These are phyloP conservation scores for Pseudorhombus dupliciocellatus DNA, from an alignment of 2,113 vertebrate species.

Conservation along the genomic window DNA sequence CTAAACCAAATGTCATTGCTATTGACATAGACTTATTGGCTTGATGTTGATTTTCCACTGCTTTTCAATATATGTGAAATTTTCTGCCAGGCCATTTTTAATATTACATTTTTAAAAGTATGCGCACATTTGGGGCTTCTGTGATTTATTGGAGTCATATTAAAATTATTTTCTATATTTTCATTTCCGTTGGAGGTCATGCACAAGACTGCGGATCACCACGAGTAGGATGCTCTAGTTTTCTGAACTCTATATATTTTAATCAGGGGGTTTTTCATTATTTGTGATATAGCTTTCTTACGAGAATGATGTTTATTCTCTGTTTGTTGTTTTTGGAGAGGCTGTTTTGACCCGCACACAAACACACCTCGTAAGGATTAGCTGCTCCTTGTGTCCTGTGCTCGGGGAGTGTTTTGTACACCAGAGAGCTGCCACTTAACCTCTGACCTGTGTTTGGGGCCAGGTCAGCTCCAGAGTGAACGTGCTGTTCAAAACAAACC, in stretches of 20 bases:
- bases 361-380: neutral
- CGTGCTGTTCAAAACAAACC: slow-evolving; percentile 64
- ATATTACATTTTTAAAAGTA: slow-evolving; percentile 64
- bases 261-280: slow-evolving; percentile 1
- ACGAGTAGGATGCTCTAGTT: slow-evolving; percentile 18
- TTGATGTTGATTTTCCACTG: slow-evolving; percentile 74
- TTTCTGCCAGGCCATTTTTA: slow-evolving; percentile 65
- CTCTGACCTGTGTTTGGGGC: slow-evolving; percentile 21
- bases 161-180: slow-evolving; percentile 62
- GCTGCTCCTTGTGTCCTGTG: slow-evolving; percentile 19
- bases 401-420: slow-evolving; percentile 12
- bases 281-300: slow-evolving; percentile 2
- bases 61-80: slow-evolving; percentile 74
- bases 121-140: slow-evolving; percentile 53
- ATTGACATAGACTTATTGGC: slow-evolving; percentile 78
- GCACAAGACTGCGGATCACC: slow-evolving; percentile 19
- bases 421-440: slow-evolving; percentile 28
- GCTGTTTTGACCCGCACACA: neutral
- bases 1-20: slow-evolving; percentile 79
- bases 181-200: slow-evolving; percentile 43
- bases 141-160: slow-evolving; percentile 70
- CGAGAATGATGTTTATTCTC: neutral
- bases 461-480: slow-evolving; percentile 22
- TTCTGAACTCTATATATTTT: neutral
- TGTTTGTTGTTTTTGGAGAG: neutral